Base-by-base conservation (phyloP, 2,797 vertebrate genomes). In the Brachymystax lenok region DNA sequence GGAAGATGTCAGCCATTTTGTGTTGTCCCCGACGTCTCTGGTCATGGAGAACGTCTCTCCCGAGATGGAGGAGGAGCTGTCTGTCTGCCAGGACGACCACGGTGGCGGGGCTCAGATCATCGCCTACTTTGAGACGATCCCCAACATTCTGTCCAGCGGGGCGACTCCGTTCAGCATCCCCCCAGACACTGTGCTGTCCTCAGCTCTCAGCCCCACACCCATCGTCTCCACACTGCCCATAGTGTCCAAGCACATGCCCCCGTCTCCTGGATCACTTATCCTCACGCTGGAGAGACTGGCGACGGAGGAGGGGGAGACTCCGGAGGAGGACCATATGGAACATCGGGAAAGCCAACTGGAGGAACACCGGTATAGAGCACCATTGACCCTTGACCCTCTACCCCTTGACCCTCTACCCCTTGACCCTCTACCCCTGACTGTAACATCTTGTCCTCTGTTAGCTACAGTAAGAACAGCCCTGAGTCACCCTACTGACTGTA, bases 211-310 rank as follows among this genome's bases (percentile, higher is more conserved):
- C 77, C 79, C 89, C 21, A 77, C 88, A 8, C 95, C 95, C 84
- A 94, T 96, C 17, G 79, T 91, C 0, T 95, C 95, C 13, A 95
- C 93, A 0, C 77, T 95, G 28, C 94, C 95, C 0, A 93, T 95
- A 0, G 88, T 95, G 35, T 94, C 94, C 33, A 94, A 93, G 64
- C 89, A 93, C 17, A 66, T 71, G 19, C 16, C 79, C 0, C 64
- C 88, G 0, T 40, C 85, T 3, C 67, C 87, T 0, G 0, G 77
- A 0, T 82, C 91, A 0, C 76, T 88, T 59, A 80, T 88, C 28
- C 83, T 91, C 59, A 80, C 83, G 0, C 69, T 84, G 80, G 89
- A 90, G 46, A 81, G 81, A 2, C 77, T 88, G 68, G 90, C 92
- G 61, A n/a, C 71, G 0, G 84, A 74, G 1, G 86, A 87, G 0